A percentile compares a stretch with the other conserved stretches of the same genome.
Evolutionary conservation across 2,888 invertebrate species (phyloP).

Genomic region (Blomia tropicalis): DNA sequence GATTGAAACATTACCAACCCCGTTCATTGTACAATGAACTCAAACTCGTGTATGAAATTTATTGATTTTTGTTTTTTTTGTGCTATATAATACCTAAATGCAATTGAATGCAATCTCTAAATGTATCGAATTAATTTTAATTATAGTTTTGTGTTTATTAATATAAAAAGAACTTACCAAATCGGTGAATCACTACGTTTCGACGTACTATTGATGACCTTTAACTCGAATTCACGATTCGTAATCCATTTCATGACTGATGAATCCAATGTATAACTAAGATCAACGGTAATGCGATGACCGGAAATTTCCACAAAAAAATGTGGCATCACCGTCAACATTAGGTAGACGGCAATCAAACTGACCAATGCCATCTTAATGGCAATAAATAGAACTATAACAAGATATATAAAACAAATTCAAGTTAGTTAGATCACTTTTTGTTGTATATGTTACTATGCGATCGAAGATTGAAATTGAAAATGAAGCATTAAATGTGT

Average conservation of each 20-base stretch:
- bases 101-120: too few species aligned
- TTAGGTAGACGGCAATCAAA: constrained; percentile 1
- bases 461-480: neutral
- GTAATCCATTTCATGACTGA: constrained; percentile 7
- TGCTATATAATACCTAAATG: too few species aligned
- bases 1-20: neutral
- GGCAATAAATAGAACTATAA: constrained; percentile 1
- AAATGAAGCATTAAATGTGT: too few species aligned
- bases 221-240: neutral
- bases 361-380: constrained; percentile 11
- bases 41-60: too few species aligned
- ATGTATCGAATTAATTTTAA: too few species aligned
- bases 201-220: neutral
- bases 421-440: too few species aligned
- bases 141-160: too few species aligned
- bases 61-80: too few species aligned
- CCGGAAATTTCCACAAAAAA: neutral
- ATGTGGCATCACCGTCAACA: neutral
- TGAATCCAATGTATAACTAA: constrained; percentile 2
- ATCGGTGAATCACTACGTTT: neutral
- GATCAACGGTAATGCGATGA: constrained; percentile 10
- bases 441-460: too few species aligned
- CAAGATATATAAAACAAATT: neutral
- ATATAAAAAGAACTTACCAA: constrained; percentile 9
- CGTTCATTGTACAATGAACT: neutral